Conservation (phyloP, 1,140 invertebrate species). For the Trissolcus basalis region DNA sequence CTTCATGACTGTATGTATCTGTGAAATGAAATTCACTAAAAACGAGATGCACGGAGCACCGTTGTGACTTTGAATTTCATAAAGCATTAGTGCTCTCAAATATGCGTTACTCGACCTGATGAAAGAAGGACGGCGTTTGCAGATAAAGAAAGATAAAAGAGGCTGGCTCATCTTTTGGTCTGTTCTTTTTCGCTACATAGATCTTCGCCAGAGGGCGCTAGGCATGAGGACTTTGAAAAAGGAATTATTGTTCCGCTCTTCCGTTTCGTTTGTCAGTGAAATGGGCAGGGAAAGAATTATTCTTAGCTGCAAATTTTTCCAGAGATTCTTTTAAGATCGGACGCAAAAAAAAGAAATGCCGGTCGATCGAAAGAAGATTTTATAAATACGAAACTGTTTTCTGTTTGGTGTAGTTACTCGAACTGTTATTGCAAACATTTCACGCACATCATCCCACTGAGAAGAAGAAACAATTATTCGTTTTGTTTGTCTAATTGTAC, state of each 20-base stretch:
- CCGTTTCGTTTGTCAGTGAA: constrained; percentile 40
- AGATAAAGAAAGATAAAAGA: constrained; percentile 1
- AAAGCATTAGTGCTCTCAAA: constrained; percentile 62
- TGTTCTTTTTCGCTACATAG: constrained; percentile 49
- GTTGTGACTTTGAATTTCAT: constrained; percentile 61
- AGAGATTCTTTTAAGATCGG: constrained; percentile 44
- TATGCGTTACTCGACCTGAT: constrained; percentile 58
- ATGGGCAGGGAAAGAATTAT: constrained; percentile 50
- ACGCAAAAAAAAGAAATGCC: constrained; percentile 46
- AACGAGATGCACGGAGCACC: constrained; percentile 35
- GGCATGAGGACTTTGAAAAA: constrained; percentile 56
- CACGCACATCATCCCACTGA: no score
- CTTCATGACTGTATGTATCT: constrained; percentile 31
- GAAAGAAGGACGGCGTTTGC: constrained; percentile 20
- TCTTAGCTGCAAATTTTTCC: constrained; percentile 31
- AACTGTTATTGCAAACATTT: not conserved
- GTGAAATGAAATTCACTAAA: constrained; percentile 45
- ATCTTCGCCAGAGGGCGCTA: constrained; percentile 43
- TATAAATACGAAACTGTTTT: no score
- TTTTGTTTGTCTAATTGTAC: no score
- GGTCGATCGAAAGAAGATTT: constrained; percentile 35
- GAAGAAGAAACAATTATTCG: no score
- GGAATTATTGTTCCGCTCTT: constrained; percentile 60
- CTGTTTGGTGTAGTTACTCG: constrained; percentile 46
- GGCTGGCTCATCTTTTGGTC: constrained; percentile 48